Evolutionary conservation across 2,888 invertebrate species (phyloP), one percentile per base, ranked within the genome.

Genomic region (Melanostoma mellinum): DNA sequence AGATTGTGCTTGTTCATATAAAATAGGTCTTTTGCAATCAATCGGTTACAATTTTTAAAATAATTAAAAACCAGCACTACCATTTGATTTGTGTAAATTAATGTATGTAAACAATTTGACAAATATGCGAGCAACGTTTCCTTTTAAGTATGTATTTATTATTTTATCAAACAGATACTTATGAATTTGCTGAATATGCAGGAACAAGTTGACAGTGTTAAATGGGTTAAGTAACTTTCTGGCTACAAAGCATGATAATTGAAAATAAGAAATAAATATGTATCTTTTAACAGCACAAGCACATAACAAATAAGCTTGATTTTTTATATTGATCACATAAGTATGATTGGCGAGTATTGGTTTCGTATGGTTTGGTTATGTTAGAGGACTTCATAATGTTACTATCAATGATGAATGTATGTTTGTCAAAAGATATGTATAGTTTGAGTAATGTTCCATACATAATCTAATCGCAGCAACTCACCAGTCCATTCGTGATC

Each of bases 401-500:
- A 52, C 10, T 65, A 67, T 58, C 48, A 72, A 48, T 55, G 33
- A 67, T 72, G 48, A 56, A 42, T 72, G 67, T 65, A 61, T 63
- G 38, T 53, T 46, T 73, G 65, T 20, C 20, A 20, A 20, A 20
- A 20, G 20, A 20, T 56, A 56, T 36, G 46, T 77, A 61, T 61
- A 56, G 56, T 50, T 73, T 63, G 6, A 69, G 48, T 46, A n/a
- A 76, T 55, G 38, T 40, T 71, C 44, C 69, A 46, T 33, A 65
- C 42, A 81, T 50, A 42, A 30, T 71, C 68, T 82, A 74, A 72
- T 42, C 75, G 74, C 63, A 67, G 71, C 80, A 87, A 90, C 90
- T 90, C 90, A 90, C 90, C 90, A 88, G 87, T 90, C 90, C 90
- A 90, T 88, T 90, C 90, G 87, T 90, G 88, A 88, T 88, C 89